Evolutionary conservation across 2,797 vertebrate genomes (phyloP).

Genomic region (Spinus pinus): DNA sequence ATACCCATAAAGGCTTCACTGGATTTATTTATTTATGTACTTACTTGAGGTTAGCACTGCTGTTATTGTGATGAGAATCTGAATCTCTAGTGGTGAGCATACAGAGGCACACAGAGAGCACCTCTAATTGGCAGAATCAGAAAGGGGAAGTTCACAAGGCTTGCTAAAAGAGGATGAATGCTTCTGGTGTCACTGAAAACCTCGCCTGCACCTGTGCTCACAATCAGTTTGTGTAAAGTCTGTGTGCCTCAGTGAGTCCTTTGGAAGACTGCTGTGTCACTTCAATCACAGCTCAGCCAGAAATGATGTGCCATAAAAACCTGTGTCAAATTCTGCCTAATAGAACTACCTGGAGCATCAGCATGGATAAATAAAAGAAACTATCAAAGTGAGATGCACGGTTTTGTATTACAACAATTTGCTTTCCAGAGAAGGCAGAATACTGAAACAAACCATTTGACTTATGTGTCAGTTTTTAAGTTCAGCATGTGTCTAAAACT

Average conservation of each 20-base stretch:
- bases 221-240: not conserved
- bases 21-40: not conserved
- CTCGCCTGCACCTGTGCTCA: not conserved
- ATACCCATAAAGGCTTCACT: not conserved
- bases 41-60: not conserved
- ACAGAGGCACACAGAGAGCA: not conserved
- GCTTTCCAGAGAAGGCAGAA: not conserved
- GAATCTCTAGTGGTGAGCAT: not conserved
- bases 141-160: not conserved
- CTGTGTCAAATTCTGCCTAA: conserved; percentile 20
- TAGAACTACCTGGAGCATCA: not conserved
- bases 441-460: not conserved
- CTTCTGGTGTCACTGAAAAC: not conserved
- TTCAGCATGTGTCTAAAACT: not conserved
- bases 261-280: not conserved
- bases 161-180: not conserved
- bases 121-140: not conserved
- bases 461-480: conserved; percentile 17
- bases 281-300: not conserved
- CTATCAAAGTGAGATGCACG: not conserved
- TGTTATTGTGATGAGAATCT: not conserved
- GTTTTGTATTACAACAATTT: conserved; percentile 5
- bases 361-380: conserved; percentile 17
- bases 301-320: conserved; percentile 28
- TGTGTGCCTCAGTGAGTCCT: not conserved